These are phyloP conservation scores for Tetheella fluctuosa DNA, from an alignment of 2,888 invertebrate species.

Conservation along the genomic window DNA sequence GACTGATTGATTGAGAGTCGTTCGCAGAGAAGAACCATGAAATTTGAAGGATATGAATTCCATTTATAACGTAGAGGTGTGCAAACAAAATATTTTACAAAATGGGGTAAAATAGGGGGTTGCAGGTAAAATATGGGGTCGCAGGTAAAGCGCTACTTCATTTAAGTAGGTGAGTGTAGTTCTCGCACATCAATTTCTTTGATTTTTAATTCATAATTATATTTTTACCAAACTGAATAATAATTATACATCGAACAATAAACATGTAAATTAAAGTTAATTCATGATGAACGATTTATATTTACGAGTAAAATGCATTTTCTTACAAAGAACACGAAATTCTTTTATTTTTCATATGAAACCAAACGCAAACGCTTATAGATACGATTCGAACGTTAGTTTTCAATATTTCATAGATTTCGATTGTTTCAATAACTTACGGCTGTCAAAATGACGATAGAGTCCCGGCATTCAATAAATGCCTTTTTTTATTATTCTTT, in stretches of 20 bases:
- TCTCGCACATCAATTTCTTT: too few species aligned
- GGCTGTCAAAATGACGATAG: conserved; percentile 59
- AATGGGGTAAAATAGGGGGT: too few species aligned
- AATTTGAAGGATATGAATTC: too few species aligned
- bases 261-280: background rate
- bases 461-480: conserved; percentile 43
- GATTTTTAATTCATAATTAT: background rate
- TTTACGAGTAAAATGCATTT: too few species aligned
- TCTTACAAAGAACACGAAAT: conserved; percentile 24
- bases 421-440: conserved; percentile 59
- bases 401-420: conserved; percentile 62
- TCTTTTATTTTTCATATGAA: conserved; percentile 31
- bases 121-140: too few species aligned
- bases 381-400: conserved; percentile 40
- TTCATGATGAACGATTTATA: background rate
- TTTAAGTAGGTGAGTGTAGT: too few species aligned
- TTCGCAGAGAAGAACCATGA: too few species aligned
- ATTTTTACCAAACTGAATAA: background rate
- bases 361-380: conserved; percentile 37
- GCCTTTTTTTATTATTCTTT: conserved; percentile 28
- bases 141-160: too few species aligned
- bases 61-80: too few species aligned
- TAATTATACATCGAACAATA: background rate
- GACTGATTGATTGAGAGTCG: too few species aligned
- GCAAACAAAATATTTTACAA: too few species aligned